Percentiles rank a stretch among this genome's conserved stretches.
Conservation (phyloP, 2,888 invertebrate genomes). For the Apamea monoglypha region DNA sequence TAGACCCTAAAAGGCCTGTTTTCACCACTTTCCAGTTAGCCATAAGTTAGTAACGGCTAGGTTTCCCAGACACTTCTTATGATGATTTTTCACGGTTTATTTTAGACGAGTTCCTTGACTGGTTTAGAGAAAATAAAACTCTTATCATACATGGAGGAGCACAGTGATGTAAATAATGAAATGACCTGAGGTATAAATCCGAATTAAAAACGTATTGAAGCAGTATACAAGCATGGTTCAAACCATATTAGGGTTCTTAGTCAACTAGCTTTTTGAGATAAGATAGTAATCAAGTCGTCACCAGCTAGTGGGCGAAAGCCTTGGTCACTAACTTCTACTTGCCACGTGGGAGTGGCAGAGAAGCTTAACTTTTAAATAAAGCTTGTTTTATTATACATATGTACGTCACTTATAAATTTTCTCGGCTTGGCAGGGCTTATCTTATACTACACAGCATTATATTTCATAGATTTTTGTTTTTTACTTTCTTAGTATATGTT, state of each 20-base stretch:
- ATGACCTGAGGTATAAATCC: not conserved
- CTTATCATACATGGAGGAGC: not conserved
- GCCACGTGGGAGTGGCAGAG: slow-evolving; percentile 45
- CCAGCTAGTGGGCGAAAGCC: slow-evolving; percentile 59
- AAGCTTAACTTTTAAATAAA: slow-evolving; percentile 44
- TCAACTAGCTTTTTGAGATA: slow-evolving; percentile 39
- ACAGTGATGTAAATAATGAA: not conserved
- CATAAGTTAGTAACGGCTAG: slow-evolving; percentile 6
- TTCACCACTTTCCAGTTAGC: slow-evolving; percentile 56
- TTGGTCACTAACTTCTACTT: slow-evolving; percentile 36
- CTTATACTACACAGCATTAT: not conserved
- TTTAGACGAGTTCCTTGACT: not conserved
- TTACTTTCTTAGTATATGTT: not conserved
- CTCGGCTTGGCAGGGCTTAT: not conserved
- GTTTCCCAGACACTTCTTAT: slow-evolving; percentile 19
- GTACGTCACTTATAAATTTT: slow-evolving; percentile 25
- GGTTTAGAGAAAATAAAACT: slow-evolving; percentile 5
- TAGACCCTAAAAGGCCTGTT: slow-evolving; percentile 54
- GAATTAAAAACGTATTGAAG: slow-evolving; percentile 8
- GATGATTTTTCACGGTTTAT: not conserved
- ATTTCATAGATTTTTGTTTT: not conserved
- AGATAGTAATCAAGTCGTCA: slow-evolving; percentile 47
- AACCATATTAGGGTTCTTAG: slow-evolving; percentile 26
- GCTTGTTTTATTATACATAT: slow-evolving; percentile 21
- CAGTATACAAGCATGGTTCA: slow-evolving; percentile 5